Evolutionary conservation across 1,140 invertebrate species (phyloP).

Genomic region (Linepithema humile): DNA sequence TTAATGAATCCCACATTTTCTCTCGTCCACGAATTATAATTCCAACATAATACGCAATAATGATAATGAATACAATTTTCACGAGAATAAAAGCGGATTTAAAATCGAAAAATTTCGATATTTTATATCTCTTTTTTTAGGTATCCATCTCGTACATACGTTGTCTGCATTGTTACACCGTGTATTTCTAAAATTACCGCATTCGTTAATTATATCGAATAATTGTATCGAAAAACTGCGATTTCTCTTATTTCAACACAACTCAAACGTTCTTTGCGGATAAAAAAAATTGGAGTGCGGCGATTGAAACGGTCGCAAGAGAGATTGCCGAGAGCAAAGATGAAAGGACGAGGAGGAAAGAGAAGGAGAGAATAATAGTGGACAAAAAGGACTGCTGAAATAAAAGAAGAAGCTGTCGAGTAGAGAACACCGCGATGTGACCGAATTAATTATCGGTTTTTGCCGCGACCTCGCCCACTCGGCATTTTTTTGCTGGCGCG

Average conservation of each 20-base stretch:
- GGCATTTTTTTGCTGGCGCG: constrained; percentile 41
- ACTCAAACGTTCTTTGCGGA: background rate
- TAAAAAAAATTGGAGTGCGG: background rate
- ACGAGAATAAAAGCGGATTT: background rate
- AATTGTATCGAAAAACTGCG: constrained; percentile 8
- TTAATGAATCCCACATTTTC: background rate
- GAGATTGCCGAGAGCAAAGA: constrained; percentile 32
- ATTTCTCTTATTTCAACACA: constrained; percentile 27
- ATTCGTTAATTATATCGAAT: constrained; percentile 2
- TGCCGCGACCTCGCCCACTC: constrained; percentile 37
- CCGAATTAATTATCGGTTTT: constrained; percentile 73
- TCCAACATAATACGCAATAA: background rate
- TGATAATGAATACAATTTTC: background rate
- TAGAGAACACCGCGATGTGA: constrained; percentile 55
- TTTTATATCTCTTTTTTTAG: background rate
- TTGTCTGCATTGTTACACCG: background rate
- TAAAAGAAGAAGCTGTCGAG: constrained; percentile 51
- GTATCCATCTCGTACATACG: background rate
- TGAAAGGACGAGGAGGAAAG: constrained; percentile 17
- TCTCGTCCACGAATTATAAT: background rate
- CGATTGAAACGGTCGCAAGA: background rate
- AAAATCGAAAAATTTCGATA: background rate
- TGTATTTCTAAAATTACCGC: background rate
- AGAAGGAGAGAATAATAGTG: too few species aligned
- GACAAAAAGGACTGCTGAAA: constrained; percentile 10